These are phyloP conservation scores for Dolichopus griseipennis DNA, from an alignment of 2,888 invertebrate species.

Conservation along the genomic window DNA sequence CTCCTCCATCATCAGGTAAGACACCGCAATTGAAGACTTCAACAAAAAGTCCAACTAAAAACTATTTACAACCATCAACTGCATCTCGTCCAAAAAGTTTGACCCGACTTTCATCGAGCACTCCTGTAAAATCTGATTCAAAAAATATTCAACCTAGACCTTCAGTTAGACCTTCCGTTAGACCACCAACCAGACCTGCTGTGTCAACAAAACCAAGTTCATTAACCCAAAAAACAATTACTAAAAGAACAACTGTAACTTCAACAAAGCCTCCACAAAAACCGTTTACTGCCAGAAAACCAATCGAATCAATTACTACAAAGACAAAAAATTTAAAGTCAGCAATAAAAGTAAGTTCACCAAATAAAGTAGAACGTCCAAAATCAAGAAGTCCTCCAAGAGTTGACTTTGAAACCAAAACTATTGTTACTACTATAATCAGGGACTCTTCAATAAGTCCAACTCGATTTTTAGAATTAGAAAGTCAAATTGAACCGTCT, in stretches of 20 bases:
- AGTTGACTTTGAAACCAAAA: constrained; percentile 9
- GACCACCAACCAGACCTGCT: constrained; percentile 20
- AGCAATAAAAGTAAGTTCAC: constrained; percentile 10
- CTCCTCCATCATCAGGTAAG: constrained; percentile 8
- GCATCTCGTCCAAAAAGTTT: constrained; percentile 20
- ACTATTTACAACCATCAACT: constrained; percentile 15
- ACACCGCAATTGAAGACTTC: constrained; percentile 10
- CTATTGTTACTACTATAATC: neutral
- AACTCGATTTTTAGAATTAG: too few relatives aligned
- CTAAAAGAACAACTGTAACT: constrained; percentile 16
- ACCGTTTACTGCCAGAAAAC: neutral
- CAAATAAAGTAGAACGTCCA: constrained; percentile 8
- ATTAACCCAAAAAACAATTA: constrained; percentile 19
- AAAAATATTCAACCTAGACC: constrained; percentile 11
- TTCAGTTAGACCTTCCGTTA: neutral
- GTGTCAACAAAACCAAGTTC: constrained; percentile 15
- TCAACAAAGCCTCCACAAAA: constrained; percentile 19
- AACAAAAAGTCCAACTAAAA: constrained; percentile 11
- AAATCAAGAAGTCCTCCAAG: constrained; percentile 2
- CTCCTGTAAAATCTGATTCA: constrained; percentile 17
- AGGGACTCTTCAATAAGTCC: neutral
- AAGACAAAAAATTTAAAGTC: constrained; percentile 19
- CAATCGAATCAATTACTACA: neutral
- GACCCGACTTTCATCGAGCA: constrained; percentile 22
- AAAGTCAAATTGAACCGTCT: too few relatives aligned